A percentile compares a stretch with the other conserved stretches of the same genome.
These are phyloP conservation scores for Varecia variegata DNA, from an alignment of 2,797 vertebrate species.

Conservation along the genomic window DNA sequence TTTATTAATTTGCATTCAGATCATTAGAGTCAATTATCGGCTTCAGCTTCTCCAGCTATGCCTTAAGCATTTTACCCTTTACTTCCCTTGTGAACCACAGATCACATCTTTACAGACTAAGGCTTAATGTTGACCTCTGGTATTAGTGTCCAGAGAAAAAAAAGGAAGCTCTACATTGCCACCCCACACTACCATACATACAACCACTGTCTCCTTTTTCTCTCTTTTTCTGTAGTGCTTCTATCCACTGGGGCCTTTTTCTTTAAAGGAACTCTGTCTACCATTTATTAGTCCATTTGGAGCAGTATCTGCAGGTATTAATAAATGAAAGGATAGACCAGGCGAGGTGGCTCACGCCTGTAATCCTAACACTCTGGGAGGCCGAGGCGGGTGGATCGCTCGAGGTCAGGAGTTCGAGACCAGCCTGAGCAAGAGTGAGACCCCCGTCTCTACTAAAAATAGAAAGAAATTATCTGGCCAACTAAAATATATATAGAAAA, in stretches of 20 bases:
- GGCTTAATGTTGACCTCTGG: not conserved
- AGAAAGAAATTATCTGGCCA: too few relatives aligned
- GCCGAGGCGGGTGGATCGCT: too few relatives aligned
- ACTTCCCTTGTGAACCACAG: not conserved
- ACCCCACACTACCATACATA: not conserved
- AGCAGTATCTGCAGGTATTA: not conserved
- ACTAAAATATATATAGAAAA: too few relatives aligned
- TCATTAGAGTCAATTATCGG: constrained; percentile 73
- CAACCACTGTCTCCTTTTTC: not conserved
- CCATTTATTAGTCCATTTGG: not conserved
- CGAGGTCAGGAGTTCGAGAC: too few relatives aligned
- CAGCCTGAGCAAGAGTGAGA: too few relatives aligned
- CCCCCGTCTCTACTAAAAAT: too few relatives aligned
- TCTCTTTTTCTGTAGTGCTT: not conserved
- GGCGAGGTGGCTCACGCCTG: too few relatives aligned
- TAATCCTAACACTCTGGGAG: too few relatives aligned
- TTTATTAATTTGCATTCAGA: constrained; percentile 77
- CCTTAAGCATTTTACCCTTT: constrained; percentile 45
- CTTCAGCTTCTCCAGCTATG: constrained; percentile 27
- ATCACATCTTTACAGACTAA: not conserved
- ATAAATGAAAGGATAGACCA: not conserved
- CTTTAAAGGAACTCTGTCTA: not conserved
- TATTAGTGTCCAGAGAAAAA: not conserved
- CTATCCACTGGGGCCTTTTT: not conserved
- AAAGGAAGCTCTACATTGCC: not conserved